Percentiles rank a stretch among this genome's conserved stretches.
Evolutionary conservation across 2,888 invertebrate genomes (phyloP).

Genomic region (Esperia sulphurella): DNA sequence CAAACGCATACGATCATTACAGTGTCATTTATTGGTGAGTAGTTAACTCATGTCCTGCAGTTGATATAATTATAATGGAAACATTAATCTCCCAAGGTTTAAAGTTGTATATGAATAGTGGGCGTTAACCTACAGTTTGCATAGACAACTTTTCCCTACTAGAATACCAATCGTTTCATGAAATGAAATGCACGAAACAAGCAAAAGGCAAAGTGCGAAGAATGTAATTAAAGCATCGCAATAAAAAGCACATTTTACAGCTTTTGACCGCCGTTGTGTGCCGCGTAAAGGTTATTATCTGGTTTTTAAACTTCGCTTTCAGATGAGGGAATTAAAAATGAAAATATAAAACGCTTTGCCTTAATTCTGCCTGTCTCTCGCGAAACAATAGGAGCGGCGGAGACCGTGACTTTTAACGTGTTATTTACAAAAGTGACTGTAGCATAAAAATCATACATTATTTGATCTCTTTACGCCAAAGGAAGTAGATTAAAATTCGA

Average conservation of each 20-base stretch:
- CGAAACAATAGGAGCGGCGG: slow-evolving; percentile 42
- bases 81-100: too few relatives aligned
- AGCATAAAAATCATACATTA: neutral
- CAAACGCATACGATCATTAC: too few relatives aligned
- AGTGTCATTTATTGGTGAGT: too few relatives aligned
- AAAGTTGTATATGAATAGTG: too few relatives aligned
- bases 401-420: slow-evolving; percentile 39
- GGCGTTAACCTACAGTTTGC: too few relatives aligned
- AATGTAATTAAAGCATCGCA: slow-evolving; percentile 66
- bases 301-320: slow-evolving; percentile 65
- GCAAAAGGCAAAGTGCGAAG: slow-evolving; percentile 47
- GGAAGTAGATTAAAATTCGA: neutral
- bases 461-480: neutral
- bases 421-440: slow-evolving; percentile 8
- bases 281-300: slow-evolving; percentile 63
- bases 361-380: slow-evolving; percentile 59
- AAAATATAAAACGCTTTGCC: slow-evolving; percentile 57
- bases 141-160: too few relatives aligned
- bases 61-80: too few relatives aligned
- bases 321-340: slow-evolving; percentile 62
- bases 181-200: slow-evolving; percentile 44
- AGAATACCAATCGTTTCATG: slow-evolving; percentile 28
- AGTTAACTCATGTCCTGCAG: too few relatives aligned
- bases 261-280: slow-evolving; percentile 52
- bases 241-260: slow-evolving; percentile 66